These are phyloP conservation scores for Burhinus bistriatus DNA, from an alignment of 2,113 vertebrate species.

Conservation along the genomic window DNA sequence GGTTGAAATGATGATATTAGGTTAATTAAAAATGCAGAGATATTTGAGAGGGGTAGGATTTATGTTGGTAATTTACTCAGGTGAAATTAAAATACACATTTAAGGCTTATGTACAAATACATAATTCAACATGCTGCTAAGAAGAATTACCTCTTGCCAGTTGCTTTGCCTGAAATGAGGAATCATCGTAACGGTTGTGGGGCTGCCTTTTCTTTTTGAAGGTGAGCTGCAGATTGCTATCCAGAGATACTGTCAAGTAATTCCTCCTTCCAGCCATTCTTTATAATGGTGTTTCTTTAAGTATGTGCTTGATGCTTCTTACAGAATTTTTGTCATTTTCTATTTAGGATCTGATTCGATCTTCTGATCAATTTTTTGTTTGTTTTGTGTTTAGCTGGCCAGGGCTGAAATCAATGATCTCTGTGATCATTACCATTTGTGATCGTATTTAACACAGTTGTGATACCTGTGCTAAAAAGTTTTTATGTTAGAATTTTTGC, in stretches of 20 bases:
- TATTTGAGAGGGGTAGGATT: conserved; percentile 33
- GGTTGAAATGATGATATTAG: conserved; percentile 5
- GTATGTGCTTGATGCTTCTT: neutral
- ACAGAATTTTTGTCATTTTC: neutral
- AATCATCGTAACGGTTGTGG: neutral
- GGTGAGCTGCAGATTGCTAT: neutral
- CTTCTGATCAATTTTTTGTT: neutral
- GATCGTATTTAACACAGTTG: neutral
- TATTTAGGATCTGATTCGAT: neutral
- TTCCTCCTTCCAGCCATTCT: neutral
- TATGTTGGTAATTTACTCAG: neutral
- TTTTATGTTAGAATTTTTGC: neutral
- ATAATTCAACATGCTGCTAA: conserved; percentile 1
- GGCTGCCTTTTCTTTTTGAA: neutral
- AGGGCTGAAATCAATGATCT: neutral
- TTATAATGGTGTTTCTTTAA: neutral
- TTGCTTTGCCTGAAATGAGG: neutral
- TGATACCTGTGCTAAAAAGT: neutral
- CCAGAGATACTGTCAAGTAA: neutral
- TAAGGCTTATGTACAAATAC: conserved; percentile 32
- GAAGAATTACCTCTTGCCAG: conserved; percentile 6
- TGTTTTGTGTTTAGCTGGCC: neutral
- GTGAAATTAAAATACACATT: conserved; percentile 40
- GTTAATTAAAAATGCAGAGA: conserved; percentile 44
- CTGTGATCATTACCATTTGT: neutral